Conservation (phyloP, 2,113 vertebrate species). For the Pseudopipra pipra region DNA sequence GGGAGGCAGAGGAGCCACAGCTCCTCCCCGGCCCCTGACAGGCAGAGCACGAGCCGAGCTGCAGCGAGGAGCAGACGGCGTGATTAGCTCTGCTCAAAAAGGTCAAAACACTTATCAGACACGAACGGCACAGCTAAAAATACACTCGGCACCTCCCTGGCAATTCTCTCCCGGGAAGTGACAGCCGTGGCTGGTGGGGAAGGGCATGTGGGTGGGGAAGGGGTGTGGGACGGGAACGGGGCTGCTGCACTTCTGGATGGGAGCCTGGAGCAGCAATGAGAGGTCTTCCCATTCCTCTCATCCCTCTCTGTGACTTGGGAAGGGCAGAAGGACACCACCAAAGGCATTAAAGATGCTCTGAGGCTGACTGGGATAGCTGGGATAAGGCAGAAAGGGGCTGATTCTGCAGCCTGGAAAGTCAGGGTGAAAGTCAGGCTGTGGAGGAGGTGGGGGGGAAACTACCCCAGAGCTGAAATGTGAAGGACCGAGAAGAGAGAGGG, state of each 20-base stretch:
- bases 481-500: not conserved
- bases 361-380: not conserved
- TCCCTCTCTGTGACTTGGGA: not conserved
- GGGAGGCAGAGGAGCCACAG: not conserved
- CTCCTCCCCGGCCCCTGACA: not conserved
- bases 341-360: not conserved
- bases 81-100: constrained; percentile 61
- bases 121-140: constrained; percentile 48
- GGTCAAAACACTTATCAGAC: constrained; percentile 67
- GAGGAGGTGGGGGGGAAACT: not conserved
- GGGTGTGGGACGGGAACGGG: not conserved
- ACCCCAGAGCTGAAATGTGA: not conserved
- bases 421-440: not conserved
- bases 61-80: constrained; percentile 21
- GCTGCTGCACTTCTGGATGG: not conserved
- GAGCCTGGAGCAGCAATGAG: not conserved
- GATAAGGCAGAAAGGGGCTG: not conserved
- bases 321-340: not conserved
- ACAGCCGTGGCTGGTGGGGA: not conserved
- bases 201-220: not conserved
- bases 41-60: constrained; percentile 21
- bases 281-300: not conserved
- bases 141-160: constrained; percentile 59
- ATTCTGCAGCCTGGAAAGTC: not conserved
- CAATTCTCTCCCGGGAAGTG: constrained; percentile 33